A percentile compares a stretch with the other conserved stretches of the same genome.
These are phyloP conservation scores for Phaethon lepturus DNA, from an alignment of 2,113 vertebrate species.

Conservation along the genomic window DNA sequence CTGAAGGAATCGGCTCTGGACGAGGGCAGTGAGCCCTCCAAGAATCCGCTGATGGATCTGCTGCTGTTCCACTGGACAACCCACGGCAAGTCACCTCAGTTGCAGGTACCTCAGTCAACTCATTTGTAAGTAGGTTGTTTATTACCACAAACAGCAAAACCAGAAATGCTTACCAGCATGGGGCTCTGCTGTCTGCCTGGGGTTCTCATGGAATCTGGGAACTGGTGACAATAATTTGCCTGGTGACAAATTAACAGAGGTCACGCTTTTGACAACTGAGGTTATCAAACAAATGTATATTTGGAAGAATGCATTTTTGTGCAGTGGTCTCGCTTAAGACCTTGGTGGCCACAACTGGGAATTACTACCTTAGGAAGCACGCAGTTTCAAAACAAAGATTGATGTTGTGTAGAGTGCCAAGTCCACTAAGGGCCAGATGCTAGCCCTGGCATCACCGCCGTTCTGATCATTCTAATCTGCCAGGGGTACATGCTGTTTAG, in stretches of 20 bases:
- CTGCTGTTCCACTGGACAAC: not conserved
- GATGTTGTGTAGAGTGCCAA: constrained; percentile 5
- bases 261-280: constrained; percentile 40
- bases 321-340: not conserved
- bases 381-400: constrained; percentile 31
- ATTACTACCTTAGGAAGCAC: not conserved
- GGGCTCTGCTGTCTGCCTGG: constrained; percentile 21
- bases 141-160: constrained; percentile 2
- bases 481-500: not conserved
- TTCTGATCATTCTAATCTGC: not conserved
- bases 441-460: not conserved
- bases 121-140: not conserved
- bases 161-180: constrained; percentile 39
- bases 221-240: constrained; percentile 52
- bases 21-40: not conserved
- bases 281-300: constrained; percentile 18
- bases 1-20: not conserved
- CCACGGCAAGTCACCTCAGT: not conserved
- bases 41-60: not conserved
- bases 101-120: not conserved
- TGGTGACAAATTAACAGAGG: constrained; percentile 66
- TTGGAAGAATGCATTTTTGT: constrained; percentile 23
- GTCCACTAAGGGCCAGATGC: constrained; percentile 13
- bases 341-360: not conserved
- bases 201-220: constrained; percentile 41